phyloP scores from a whole-genome alignment of 2,113 vertebrate genomes.

The Pachypanchax playfairii region DNA sequence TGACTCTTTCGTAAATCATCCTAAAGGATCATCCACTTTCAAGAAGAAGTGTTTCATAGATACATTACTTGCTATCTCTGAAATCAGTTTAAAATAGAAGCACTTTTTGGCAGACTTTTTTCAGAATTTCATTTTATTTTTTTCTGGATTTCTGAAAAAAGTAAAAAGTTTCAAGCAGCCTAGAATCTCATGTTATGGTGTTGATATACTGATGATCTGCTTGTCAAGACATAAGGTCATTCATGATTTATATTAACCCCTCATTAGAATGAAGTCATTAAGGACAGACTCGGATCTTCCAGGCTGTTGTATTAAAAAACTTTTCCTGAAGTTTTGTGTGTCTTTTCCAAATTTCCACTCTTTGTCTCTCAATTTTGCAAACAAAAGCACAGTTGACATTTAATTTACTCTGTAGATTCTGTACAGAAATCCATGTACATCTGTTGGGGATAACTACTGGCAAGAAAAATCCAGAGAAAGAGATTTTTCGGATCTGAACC shows the following conservation, averaged over 20 bases:
- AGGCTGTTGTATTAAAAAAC: not conserved
- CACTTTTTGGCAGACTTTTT: not conserved
- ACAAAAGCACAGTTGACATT: slow-evolving; percentile 9
- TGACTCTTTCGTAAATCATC: not conserved
- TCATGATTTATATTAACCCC: no score
- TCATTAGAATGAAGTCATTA: not conserved
- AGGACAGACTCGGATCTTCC: not conserved
- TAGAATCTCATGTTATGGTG: no score
- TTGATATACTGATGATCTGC: no score
- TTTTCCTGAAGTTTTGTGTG: not conserved
- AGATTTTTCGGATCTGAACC: slow-evolving; percentile 7
- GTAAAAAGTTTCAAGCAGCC: no score
- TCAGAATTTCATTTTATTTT: not conserved
- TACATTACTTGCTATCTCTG: not conserved
- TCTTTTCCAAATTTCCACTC: not conserved
- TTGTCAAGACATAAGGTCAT: not conserved
- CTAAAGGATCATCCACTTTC: not conserved
- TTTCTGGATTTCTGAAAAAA: no score
- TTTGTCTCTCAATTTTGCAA: slow-evolving; percentile 1
- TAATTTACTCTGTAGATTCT: slow-evolving; percentile 16
- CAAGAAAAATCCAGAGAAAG: not conserved
- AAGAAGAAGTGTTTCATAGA: not conserved
- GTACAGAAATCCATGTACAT: slow-evolving; percentile 14
- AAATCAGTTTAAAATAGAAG: not conserved
- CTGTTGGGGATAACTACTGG: slow-evolving; percentile 1